Evolutionary conservation across 2,113 vertebrate species (phyloP).

Genomic region (Trichomycterus rosablanca): DNA sequence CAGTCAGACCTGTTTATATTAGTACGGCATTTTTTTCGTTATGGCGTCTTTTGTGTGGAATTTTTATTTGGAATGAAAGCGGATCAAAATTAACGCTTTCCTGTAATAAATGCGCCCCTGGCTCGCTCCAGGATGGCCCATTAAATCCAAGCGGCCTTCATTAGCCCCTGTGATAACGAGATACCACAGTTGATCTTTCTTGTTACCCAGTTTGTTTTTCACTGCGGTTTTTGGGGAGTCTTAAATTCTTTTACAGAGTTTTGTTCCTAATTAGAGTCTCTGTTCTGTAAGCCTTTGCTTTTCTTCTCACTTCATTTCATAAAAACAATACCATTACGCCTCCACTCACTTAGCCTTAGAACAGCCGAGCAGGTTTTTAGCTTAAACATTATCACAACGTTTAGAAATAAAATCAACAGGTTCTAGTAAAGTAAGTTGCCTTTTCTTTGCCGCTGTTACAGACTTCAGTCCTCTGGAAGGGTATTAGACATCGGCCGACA

Average conservation of each 20-base stretch:
- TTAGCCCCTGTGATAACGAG: conserved; percentile 50
- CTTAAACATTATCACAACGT: too few relatives aligned
- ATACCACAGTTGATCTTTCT: conserved; percentile 47
- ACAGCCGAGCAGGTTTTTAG: not conserved
- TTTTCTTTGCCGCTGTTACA: too few relatives aligned
- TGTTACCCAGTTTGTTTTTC: conserved; percentile 39
- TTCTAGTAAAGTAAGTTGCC: too few relatives aligned
- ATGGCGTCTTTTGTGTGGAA: conserved; percentile 15
- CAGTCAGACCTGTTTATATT: conserved; percentile 33
- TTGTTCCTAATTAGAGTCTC: conserved; percentile 54
- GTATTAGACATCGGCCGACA: too few relatives aligned
- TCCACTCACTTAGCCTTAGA: not conserved
- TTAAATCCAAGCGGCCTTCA: conserved; percentile 46
- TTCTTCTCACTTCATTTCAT: conserved; percentile 25
- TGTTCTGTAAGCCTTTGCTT: conserved; percentile 38
- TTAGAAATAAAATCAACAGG: too few relatives aligned
- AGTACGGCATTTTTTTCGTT: conserved; percentile 33
- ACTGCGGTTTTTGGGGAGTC: conserved; percentile 17
- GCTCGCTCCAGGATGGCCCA: conserved; percentile 43
- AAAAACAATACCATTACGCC: conserved; percentile 27
- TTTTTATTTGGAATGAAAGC: conserved; percentile 46
- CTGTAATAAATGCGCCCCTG: conserved; percentile 44
- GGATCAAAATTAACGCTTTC: conserved; percentile 45
- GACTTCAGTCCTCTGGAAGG: too few relatives aligned
- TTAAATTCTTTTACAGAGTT: conserved; percentile 45